phyloP scores from a whole-genome alignment of 2,113 vertebrate genomes.

The Perognathus longimembris region DNA sequence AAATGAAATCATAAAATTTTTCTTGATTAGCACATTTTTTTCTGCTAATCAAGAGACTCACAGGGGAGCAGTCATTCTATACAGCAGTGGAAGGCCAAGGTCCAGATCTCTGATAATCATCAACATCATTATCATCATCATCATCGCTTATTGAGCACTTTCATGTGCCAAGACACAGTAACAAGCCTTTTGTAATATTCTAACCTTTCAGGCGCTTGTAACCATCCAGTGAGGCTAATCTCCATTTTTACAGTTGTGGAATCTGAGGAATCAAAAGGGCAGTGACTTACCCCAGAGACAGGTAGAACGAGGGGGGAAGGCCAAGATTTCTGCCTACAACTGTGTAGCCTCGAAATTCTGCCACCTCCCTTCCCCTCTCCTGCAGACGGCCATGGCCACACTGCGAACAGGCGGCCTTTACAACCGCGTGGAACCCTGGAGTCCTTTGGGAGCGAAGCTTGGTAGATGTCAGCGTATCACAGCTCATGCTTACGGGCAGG shows the following conservation, averaged over 20 bases:
- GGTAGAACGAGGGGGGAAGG: not conserved
- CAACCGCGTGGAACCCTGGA: not conserved
- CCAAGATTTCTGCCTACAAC: not conserved
- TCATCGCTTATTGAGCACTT: not conserved
- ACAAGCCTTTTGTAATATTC: not conserved
- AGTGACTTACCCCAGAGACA: not conserved
- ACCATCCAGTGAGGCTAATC: not conserved
- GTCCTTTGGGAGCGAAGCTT: not conserved
- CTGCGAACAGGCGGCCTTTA: not conserved
- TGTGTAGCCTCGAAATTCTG: not conserved
- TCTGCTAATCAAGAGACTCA: not conserved
- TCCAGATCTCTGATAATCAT: not conserved
- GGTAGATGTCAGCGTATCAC: not conserved
- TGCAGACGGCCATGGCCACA: too few species aligned
- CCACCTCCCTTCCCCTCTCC: not conserved
- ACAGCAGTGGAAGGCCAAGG: not conserved
- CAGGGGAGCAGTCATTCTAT: not conserved
- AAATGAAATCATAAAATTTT: constrained; percentile 1
- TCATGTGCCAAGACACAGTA: not conserved
- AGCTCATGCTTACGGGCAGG: not conserved
- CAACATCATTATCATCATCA: too few species aligned
- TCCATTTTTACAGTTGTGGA: not conserved
- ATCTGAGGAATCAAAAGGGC: not conserved
- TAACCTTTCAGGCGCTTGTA: not conserved
- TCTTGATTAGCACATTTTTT: constrained; percentile 29